Base-by-base conservation (phyloP, 2,797 vertebrate species). In the Cirrhinus molitorella region DNA sequence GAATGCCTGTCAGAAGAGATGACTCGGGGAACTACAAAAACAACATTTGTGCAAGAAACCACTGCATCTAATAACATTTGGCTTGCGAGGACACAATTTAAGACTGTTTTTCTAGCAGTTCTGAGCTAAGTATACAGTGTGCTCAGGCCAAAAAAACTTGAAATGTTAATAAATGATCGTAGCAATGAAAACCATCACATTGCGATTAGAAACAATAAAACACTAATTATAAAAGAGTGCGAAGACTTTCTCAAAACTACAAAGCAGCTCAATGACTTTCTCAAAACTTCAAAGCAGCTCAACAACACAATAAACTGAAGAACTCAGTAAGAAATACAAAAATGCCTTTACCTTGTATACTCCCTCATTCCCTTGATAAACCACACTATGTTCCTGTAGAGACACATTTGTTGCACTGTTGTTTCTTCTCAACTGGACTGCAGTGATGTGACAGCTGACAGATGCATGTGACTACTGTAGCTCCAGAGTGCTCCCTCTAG, bases 291-390 rank as follows among this genome's bases (percentile, higher is more conserved):
- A 74, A 83, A 74, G 23, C 25, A 40, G 19, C 40, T 63, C 59
- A 74, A 23, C 43, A 79, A 72, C 43, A 5, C 51, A 61, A 59
- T 19, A 37, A 68, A 43, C 17, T 59, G 19, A 53, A 21, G 17
- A 34, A 45, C 47, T 11, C 6, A 73, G 14, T 3, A 13, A 11
- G 51, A 57, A 47, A 91, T 93, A 19, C 28, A 31, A 34, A 92
- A 47, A 11, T 1, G 40, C 12, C 2, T 45, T 80, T 85, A 95
- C 94, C 93, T 95, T 79, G 94, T 94, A 43, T 95, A 95, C 55
- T 94, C 91, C 51, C 93, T 89, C 79, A 95, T 93, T 83, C 94
- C 95, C 77, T 94, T 95, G 73, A 94, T 70, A 91, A 95, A 95
- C 94, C 94, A 95, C 81, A 94, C 73, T 73, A 91, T 28, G 81